phyloP scores from a whole-genome alignment of 2,113 vertebrate species.

The Orycteropus afer region DNA sequence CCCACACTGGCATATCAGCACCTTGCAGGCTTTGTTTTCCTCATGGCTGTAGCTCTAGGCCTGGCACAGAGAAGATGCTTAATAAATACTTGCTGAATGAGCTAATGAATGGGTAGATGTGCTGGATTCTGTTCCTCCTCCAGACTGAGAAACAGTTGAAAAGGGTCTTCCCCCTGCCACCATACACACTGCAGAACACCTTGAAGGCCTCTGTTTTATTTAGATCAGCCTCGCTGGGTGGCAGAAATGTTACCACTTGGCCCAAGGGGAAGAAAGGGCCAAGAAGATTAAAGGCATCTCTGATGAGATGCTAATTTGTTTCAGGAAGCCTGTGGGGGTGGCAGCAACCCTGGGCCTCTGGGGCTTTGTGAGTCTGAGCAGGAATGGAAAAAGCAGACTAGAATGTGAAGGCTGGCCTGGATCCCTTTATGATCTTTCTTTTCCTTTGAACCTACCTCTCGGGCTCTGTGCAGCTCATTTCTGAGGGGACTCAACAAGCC shows the following conservation, averaged over 20 bases:
- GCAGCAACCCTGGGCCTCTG: background rate
- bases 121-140: background rate
- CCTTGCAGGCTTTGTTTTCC: background rate
- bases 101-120: background rate
- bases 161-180: too few species aligned
- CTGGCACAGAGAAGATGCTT: background rate
- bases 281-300: conserved; percentile 59
- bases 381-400: background rate
- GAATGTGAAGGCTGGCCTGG: background rate
- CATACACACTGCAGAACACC: background rate
- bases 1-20: background rate
- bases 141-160: background rate
- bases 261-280: background rate
- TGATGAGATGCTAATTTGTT: conserved; percentile 72
- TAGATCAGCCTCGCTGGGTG: background rate
- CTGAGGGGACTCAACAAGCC: background rate
- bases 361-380: conserved; percentile 4
- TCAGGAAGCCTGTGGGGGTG: conserved; percentile 6
- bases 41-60: background rate
- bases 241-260: conserved; percentile 49
- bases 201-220: background rate
- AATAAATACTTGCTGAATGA: background rate
- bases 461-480: background rate
- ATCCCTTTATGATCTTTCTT: background rate
- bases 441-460: background rate